Evolutionary conservation across 2,113 vertebrate genomes (phyloP).

Genomic region (Tupaia chinensis): DNA sequence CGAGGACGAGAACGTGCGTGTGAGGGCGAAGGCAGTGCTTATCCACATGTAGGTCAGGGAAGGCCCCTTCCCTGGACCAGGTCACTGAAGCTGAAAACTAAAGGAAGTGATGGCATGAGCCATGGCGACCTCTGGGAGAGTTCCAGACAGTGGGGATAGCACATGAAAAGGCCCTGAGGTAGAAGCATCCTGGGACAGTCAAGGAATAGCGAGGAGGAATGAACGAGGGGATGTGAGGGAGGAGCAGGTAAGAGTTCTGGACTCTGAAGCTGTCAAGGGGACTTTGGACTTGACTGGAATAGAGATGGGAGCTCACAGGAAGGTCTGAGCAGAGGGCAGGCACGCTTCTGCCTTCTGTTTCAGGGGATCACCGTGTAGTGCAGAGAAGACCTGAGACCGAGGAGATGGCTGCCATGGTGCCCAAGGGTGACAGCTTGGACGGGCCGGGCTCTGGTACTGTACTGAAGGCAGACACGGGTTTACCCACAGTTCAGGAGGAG

Average conservation of each 20-base stretch:
- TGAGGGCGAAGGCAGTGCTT: too few relatives aligned
- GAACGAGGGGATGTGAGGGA: neutral
- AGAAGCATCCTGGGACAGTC: accelerated
- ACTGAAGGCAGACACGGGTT: neutral
- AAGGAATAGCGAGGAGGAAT: accelerated
- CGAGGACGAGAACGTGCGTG: accelerated
- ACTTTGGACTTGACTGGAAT: neutral
- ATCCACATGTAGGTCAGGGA: neutral
- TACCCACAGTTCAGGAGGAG: too few relatives aligned
- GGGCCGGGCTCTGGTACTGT: too few relatives aligned
- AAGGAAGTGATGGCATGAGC: neutral
- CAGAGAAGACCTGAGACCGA: neutral
- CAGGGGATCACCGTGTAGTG: accelerated
- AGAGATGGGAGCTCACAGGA: accelerated
- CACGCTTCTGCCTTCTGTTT: accelerated
- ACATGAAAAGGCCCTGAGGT: neutral
- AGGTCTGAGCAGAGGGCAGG: neutral
- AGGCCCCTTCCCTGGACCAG: neutral
- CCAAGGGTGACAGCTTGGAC: neutral
- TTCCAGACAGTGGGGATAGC: accelerated
- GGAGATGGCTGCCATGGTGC: neutral
- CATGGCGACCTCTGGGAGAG: accelerated
- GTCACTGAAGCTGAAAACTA: neutral
- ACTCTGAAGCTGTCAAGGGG: accelerated
- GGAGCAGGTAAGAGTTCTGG: accelerated